Conservation (phyloP, 2,888 invertebrate genomes). For the Calameuta pallipes region DNA sequence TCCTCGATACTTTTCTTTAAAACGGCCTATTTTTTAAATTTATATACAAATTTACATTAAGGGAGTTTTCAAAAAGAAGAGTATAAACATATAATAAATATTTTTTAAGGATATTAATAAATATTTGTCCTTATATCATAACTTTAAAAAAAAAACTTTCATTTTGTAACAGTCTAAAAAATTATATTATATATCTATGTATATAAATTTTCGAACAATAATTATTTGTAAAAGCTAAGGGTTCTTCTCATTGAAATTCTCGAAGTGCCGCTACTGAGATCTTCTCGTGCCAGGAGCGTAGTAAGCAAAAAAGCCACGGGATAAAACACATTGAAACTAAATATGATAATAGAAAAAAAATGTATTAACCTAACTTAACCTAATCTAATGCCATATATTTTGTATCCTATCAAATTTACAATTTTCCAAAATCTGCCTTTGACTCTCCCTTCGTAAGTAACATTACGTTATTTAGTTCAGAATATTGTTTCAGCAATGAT, state of each 20-base stretch:
- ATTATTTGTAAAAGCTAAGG: not conserved
- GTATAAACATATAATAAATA: not conserved
- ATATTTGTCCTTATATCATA: not conserved
- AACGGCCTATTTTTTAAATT: not conserved
- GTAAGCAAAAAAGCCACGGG: not conserved
- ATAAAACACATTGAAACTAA: not conserved
- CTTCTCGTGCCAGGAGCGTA: not conserved
- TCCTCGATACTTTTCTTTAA: not conserved
- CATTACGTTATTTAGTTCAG: not conserved
- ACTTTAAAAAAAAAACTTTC: not conserved
- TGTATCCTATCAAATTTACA: not conserved
- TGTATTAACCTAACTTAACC: not conserved
- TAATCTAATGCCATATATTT: not conserved
- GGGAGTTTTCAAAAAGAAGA: not conserved
- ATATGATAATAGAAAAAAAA: not conserved
- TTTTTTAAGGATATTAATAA: not conserved
- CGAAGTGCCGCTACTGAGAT: not conserved
- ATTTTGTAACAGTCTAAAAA: not conserved
- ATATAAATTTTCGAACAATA: too few relatives aligned
- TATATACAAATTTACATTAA: not conserved
- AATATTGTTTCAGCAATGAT: not conserved
- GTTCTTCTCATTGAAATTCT: not conserved
- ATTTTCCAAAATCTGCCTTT: not conserved
- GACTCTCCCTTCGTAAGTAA: not conserved
- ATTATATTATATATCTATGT: too few relatives aligned